A percentile compares a stretch with the other conserved stretches of the same genome.
phyloP scores from a whole-genome alignment of 2,113 vertebrate genomes.

The Xyrauchen texanus region DNA sequence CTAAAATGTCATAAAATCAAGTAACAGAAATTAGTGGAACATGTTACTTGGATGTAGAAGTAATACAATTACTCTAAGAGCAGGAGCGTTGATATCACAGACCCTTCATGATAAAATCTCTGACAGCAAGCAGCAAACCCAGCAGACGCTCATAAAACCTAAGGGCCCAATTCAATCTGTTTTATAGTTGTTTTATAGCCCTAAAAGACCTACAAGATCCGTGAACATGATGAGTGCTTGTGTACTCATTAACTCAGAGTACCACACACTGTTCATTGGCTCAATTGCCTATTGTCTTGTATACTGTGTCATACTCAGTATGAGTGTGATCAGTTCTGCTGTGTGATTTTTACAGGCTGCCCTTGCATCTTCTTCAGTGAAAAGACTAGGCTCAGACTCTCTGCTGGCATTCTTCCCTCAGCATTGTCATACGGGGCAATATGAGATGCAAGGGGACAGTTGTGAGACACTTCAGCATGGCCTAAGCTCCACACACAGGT shows the following conservation, averaged over 20 bases:
- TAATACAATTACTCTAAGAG: not conserved
- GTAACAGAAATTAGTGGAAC: no score
- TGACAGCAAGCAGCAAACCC: not conserved
- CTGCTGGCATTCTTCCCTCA: constrained; percentile 46
- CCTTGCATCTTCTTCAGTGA: constrained; percentile 40
- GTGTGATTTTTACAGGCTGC: constrained; percentile 50
- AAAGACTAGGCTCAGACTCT: constrained; percentile 42
- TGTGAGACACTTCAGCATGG: constrained; percentile 46
- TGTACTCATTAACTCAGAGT: constrained; percentile 37
- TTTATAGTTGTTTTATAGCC: not conserved
- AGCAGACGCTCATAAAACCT: not conserved
- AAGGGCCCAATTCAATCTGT: not conserved
- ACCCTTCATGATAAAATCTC: not conserved
- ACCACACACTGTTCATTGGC: not conserved
- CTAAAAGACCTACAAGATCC: not conserved
- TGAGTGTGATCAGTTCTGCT: constrained; percentile 42
- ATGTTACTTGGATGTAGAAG: not conserved
- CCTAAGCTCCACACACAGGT: constrained; percentile 18
- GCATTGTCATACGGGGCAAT: constrained; percentile 59
- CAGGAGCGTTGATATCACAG: not conserved
- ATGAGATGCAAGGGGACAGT: constrained; percentile 65
- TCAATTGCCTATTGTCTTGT: not conserved
- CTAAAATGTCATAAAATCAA: no score
- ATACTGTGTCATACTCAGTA: constrained; percentile 6
- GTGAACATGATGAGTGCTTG: not conserved